Evolutionary conservation across 30 jellyfish, hydroid and myxozoan genomes (phyloP).

Genomic region (Turritopsis dohrnii): DNA sequence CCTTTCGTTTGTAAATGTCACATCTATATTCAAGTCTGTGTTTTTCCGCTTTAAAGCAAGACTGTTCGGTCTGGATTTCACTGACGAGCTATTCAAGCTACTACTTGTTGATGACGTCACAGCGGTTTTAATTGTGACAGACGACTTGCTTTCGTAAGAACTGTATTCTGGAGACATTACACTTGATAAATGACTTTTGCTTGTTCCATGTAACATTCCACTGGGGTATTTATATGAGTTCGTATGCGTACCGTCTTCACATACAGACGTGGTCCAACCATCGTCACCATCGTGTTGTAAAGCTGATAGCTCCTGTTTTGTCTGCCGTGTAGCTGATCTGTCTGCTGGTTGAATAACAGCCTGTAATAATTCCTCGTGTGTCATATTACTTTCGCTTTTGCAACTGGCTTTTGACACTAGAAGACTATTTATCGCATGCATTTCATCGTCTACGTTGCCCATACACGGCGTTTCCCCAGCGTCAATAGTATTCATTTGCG

Average conservation of each 20-base stretch:
- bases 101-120: neutral
- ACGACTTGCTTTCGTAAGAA: neutral
- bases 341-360: neutral
- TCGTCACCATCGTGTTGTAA: neutral
- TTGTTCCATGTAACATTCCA: neutral
- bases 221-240: neutral
- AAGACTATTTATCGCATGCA: neutral
- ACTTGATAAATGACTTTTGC: neutral
- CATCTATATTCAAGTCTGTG: conserved; percentile 12
- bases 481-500: neutral
- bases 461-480: conserved; percentile 2
- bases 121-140: neutral
- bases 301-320: neutral
- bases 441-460: neutral
- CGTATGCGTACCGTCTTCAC: neutral
- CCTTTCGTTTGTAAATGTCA: neutral
- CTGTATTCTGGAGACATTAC: neutral
- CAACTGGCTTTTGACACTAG: neutral
- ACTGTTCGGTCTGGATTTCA: conserved; percentile 15
- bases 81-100: neutral
- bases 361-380: conserved; percentile 20
- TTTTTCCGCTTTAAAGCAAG: conserved; percentile 10
- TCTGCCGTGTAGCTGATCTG: neutral
- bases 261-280: neutral
- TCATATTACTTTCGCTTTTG: neutral